A percentile compares a stretch with the other conserved stretches of the same genome.
phyloP scores from a whole-genome alignment of 2,113 vertebrate species.

The Pseudonaja textilis region DNA sequence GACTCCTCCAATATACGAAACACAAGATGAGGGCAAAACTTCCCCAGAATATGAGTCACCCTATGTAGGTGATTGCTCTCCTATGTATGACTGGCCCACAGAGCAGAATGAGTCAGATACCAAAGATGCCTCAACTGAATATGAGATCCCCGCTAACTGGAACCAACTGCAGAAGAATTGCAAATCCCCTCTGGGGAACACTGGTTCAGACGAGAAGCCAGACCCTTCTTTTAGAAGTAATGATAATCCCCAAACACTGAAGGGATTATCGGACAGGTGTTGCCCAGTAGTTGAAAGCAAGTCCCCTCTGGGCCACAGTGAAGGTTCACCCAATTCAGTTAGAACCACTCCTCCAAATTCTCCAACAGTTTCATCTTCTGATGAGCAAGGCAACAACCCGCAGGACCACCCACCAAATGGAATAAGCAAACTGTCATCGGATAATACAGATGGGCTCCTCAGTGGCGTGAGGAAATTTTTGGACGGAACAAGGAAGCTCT shows the following conservation, averaged over 20 bases:
- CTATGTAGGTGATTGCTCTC: neutral
- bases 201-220: neutral
- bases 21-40: neutral
- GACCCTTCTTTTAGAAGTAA: neutral
- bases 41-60: neutral
- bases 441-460: slow-evolving; percentile 2
- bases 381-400: neutral
- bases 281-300: neutral
- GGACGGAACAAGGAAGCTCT: slow-evolving; percentile 27
- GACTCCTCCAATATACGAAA: neutral
- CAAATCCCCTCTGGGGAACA: neutral
- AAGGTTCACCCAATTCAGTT: neutral
- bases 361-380: neutral
- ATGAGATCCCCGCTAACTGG: neutral
- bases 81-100: slow-evolving; percentile 5
- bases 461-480: slow-evolving; percentile 24
- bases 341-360: neutral
- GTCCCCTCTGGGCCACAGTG: neutral
- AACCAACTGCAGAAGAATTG: neutral
- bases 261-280: neutral
- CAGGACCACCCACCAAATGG: neutral
- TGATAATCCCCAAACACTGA: neutral
- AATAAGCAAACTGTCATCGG: neutral
- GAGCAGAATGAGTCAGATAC: neutral
- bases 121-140: neutral